phyloP scores from a whole-genome alignment of 2,888 invertebrate species.

The Trilocha varians region DNA sequence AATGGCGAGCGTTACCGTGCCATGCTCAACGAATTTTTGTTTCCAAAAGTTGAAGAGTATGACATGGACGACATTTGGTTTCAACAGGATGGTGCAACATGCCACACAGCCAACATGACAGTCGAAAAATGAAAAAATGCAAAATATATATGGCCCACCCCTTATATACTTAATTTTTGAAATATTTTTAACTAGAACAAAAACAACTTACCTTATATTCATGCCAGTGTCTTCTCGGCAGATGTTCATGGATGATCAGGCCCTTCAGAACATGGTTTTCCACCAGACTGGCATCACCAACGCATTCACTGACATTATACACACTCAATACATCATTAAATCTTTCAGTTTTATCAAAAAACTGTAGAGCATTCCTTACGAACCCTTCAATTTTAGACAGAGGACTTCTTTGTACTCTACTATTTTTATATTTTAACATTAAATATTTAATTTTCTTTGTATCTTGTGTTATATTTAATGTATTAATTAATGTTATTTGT shows the following conservation, averaged over 20 bases:
- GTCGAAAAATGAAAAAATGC: too few species aligned
- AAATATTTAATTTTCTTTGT: conserved; percentile 26
- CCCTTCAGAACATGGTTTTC: conserved; percentile 34
- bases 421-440: conserved; percentile 22
- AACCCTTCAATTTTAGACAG: conserved; percentile 18
- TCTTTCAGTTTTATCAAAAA: conserved; percentile 30
- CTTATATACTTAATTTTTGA: too few species aligned
- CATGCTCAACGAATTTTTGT: too few species aligned
- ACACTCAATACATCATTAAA: conserved; percentile 30
- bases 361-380: conserved; percentile 23
- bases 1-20: too few species aligned
- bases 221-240: conserved; percentile 49
- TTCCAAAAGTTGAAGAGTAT: too few species aligned
- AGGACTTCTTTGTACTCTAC: conserved; percentile 21
- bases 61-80: too few species aligned
- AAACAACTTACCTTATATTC: conserved; percentile 46
- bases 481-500: conserved; percentile 21
- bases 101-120: too few species aligned
- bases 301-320: conserved; percentile 36
- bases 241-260: conserved; percentile 31
- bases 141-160: too few species aligned
- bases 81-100: too few species aligned
- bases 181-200: conserved; percentile 1
- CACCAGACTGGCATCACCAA: conserved; percentile 18
- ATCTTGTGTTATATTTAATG: conserved; percentile 27